phyloP scores from a whole-genome alignment of 2,888 invertebrate species.

The Eubasilissa splendida region DNA sequence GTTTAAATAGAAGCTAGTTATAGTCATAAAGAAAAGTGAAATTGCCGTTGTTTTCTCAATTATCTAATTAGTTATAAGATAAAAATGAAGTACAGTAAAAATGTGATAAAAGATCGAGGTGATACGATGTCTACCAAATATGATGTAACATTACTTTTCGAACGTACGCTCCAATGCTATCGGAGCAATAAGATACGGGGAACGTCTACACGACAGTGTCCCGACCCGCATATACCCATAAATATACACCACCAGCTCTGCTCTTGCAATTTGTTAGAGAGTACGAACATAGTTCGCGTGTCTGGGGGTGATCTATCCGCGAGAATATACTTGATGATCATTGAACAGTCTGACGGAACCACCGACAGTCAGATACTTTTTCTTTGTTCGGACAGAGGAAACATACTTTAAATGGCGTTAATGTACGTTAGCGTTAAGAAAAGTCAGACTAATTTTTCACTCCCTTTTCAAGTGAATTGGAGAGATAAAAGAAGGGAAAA shows the following conservation, averaged over 20 bases:
- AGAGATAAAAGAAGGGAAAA: slow-evolving; percentile 6
- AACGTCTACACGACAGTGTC: not conserved
- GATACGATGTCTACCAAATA: no score
- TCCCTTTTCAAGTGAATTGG: slow-evolving; percentile 13
- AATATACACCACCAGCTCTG: not conserved
- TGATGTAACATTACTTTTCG: not conserved
- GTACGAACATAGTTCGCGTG: slow-evolving; percentile 8
- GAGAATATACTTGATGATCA: slow-evolving; percentile 24
- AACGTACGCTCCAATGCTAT: slow-evolving; percentile 19
- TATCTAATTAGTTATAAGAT: no score
- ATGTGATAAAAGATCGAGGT: no score
- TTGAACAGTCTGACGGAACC: slow-evolving; percentile 29
- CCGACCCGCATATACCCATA: not conserved
- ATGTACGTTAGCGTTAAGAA: slow-evolving; percentile 19
- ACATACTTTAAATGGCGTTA: slow-evolving; percentile 25
- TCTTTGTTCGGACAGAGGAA: slow-evolving; percentile 21
- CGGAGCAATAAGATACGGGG: slow-evolving; percentile 8
- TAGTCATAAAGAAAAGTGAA: no score
- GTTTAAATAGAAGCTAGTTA: no score
- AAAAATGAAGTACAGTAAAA: no score
- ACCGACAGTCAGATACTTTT: slow-evolving; percentile 12
- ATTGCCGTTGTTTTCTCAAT: no score
- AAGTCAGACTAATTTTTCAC: slow-evolving; percentile 10
- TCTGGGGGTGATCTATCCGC: slow-evolving; percentile 8
- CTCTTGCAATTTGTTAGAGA: not conserved